Evolutionary conservation across 2,113 vertebrate genomes (phyloP).

Genomic region (Tachysurus fulvidraco): DNA sequence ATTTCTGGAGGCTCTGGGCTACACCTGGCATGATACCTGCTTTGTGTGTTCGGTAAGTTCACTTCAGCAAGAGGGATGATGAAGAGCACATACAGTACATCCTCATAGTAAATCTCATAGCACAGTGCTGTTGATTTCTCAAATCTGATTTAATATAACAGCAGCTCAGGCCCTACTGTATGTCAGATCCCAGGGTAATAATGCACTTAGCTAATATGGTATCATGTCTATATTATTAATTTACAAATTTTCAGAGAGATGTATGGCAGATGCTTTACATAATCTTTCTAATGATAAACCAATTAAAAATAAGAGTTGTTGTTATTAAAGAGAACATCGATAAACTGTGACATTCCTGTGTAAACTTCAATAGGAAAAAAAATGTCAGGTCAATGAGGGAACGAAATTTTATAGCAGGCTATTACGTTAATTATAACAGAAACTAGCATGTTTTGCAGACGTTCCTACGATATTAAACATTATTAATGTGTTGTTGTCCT

Average conservation of each 20-base stretch:
- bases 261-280: no score
- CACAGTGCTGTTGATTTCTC: neutral
- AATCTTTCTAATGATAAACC: no score
- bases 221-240: neutral
- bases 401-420: neutral
- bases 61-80: slow-evolving; percentile 34
- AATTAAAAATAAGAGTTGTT: no score
- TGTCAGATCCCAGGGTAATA: neutral
- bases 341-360: neutral
- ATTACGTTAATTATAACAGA: neutral
- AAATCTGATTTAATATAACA: neutral
- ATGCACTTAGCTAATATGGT: neutral
- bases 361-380: neutral
- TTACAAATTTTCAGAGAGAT: neutral
- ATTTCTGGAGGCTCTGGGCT: slow-evolving; percentile 91
- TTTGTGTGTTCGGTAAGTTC: slow-evolving; percentile 89
- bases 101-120: neutral
- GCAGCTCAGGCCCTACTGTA: neutral
- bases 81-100: neutral
- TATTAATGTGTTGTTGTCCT: slow-evolving; percentile 27
- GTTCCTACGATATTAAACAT: neutral
- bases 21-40: slow-evolving; percentile 97
- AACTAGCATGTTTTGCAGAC: neutral
- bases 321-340: no score
- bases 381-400: neutral